Percentiles rank a stretch among this genome's conserved stretches.
These are phyloP conservation scores for Lithobius niger DNA, from an alignment of 1,140 invertebrate species.

Conservation along the genomic window DNA sequence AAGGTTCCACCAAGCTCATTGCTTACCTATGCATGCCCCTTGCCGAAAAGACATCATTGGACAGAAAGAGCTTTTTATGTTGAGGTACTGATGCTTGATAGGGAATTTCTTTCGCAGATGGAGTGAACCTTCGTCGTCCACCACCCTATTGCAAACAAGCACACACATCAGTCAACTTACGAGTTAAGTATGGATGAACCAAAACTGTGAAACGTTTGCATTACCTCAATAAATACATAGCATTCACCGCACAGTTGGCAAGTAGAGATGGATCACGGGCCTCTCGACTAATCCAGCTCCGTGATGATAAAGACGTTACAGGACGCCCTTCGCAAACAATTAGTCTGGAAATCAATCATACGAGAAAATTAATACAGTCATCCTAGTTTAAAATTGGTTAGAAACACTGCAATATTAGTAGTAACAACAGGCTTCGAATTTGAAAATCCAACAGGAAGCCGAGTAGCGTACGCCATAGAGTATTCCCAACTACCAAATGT, in stretches of 20 bases:
- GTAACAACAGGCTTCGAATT: too few species aligned
- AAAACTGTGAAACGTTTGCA: too few species aligned
- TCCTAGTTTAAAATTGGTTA: too few species aligned
- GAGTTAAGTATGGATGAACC: neutral
- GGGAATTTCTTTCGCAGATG: constrained; percentile 48
- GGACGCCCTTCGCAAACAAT: constrained; percentile 42
- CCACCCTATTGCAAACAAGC: constrained; percentile 38
- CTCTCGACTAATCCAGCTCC: constrained; percentile 66
- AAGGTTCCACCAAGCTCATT: too few species aligned
- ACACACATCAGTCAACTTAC: neutral
- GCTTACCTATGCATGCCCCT: constrained; percentile 57
- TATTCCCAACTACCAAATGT: too few species aligned
- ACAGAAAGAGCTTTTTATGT: constrained; percentile 65
- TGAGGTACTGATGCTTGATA: constrained; percentile 44
- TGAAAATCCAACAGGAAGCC: too few species aligned
- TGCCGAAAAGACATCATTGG: constrained; percentile 68
- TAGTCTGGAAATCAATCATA: constrained; percentile 29
- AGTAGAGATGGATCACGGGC: constrained; percentile 59
- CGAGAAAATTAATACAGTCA: too few species aligned
- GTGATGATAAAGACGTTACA: constrained; percentile 60
- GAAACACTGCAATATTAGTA: too few species aligned
- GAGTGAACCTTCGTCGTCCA: constrained; percentile 48
- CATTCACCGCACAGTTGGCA: constrained; percentile 61
- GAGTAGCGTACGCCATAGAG: too few species aligned
- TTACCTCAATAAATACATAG: constrained; percentile 50